A percentile compares a stretch with the other conserved stretches of the same genome.
Conservation (phyloP, 2,797 vertebrate species). For the Scarus forsteni region DNA sequence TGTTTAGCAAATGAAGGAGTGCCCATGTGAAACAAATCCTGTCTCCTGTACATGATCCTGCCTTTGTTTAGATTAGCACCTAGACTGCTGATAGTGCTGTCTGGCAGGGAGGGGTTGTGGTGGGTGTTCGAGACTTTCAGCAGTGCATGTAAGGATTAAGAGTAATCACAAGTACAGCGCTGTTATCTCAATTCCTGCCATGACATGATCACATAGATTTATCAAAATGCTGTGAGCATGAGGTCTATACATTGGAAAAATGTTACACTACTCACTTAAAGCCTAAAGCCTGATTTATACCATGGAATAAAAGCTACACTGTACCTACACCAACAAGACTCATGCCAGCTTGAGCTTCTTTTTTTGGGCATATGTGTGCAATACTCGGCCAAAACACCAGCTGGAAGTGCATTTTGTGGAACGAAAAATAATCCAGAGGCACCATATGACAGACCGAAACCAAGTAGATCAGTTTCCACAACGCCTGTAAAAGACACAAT, state of each 20-base stretch:
- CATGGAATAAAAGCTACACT: too few relatives aligned
- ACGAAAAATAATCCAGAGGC: too few relatives aligned
- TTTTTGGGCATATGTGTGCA: too few relatives aligned
- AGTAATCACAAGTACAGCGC: conserved; percentile 6
- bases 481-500: too few relatives aligned
- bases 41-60: conserved; percentile 21
- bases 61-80: conserved; percentile 31
- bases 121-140: neutral
- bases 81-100: neutral
- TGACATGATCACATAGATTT: conserved; percentile 3
- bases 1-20: conserved; percentile 20
- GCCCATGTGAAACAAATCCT: conserved; percentile 23
- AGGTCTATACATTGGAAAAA: neutral
- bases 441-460: too few relatives aligned
- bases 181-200: conserved; percentile 14
- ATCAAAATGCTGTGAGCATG: conserved; percentile 1
- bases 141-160: neutral
- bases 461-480: too few relatives aligned
- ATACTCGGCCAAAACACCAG: too few relatives aligned
- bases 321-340: too few relatives aligned
- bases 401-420: too few relatives aligned
- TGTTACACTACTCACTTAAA: too few relatives aligned
- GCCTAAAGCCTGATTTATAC: too few relatives aligned
- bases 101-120: neutral
- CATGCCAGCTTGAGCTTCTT: too few relatives aligned